Conservation (phyloP, 37 sponge, comb jelly and placozoan genomes). For the Agelas oroides region DNA sequence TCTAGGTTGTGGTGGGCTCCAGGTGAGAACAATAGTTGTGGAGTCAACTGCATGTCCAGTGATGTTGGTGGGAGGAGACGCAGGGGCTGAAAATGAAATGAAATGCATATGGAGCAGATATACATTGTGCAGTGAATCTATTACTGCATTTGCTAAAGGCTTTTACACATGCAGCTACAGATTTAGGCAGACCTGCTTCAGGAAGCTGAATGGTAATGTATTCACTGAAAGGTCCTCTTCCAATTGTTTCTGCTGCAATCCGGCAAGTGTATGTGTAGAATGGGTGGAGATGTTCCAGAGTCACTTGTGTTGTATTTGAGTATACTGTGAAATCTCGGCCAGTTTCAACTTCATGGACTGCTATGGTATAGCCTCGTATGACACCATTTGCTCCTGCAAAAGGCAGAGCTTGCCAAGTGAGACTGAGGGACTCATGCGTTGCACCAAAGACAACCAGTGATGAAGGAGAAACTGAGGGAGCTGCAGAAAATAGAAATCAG, state of each 20-base stretch:
- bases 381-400: constrained; percentile 33
- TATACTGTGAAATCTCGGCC: not conserved
- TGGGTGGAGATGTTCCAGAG: constrained; percentile 29
- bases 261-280: constrained; percentile 13
- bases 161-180: too few species aligned
- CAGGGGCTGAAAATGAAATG: constrained; percentile 9
- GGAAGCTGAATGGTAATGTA: not conserved
- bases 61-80: constrained; percentile 10
- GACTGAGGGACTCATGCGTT: constrained; percentile 9
- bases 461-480: too few species aligned
- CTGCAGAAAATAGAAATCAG: too few species aligned
- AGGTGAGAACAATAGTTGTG: not conserved
- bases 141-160: too few species aligned
- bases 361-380: constrained; percentile 26
- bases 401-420: constrained; percentile 47
- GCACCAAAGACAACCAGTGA: too few species aligned
- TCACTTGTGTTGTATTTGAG: not conserved
- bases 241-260: constrained; percentile 56
- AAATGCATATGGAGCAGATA: too few species aligned
- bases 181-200: not conserved
- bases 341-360: constrained; percentile 18
- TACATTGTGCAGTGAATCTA: too few species aligned
- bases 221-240: constrained; percentile 22
- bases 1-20: constrained; percentile 12
- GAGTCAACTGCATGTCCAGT: not conserved